These are phyloP conservation scores for Cyprinodon tularosa DNA, from an alignment of 2,113 vertebrate genomes.

Conservation along the genomic window DNA sequence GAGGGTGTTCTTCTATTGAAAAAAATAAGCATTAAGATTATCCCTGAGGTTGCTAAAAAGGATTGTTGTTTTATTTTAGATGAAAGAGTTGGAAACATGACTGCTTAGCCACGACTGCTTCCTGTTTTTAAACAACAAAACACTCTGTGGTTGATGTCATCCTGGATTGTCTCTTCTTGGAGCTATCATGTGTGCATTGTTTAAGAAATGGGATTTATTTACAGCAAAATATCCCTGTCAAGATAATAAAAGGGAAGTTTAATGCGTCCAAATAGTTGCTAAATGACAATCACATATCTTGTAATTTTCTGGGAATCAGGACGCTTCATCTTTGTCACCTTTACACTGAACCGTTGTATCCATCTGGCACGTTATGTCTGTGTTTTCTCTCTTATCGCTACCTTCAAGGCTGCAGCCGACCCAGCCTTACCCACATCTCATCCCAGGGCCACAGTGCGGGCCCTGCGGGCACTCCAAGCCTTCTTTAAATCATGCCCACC, in stretches of 20 bases:
- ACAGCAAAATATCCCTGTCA: background rate
- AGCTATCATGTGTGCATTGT: background rate
- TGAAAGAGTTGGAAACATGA: background rate
- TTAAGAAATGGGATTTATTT: background rate
- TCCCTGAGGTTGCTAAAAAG: background rate
- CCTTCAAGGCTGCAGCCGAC: constrained; percentile 57
- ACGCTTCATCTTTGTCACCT: constrained; percentile 54
- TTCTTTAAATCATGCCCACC: constrained; percentile 12
- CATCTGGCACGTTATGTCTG: constrained; percentile 70
- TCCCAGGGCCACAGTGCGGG: background rate
- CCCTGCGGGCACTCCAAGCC: constrained; percentile 8
- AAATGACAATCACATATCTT: background rate
- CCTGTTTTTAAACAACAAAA: constrained; percentile 19
- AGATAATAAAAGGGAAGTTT: constrained; percentile 1
- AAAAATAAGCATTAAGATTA: background rate
- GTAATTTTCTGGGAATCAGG: background rate
- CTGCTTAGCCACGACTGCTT: background rate
- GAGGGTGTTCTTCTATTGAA: background rate
- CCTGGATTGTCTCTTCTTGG: background rate
- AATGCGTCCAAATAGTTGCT: background rate
- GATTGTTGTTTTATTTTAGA: background rate
- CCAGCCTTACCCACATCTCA: background rate
- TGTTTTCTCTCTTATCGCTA: constrained; percentile 59
- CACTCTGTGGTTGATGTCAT: constrained; percentile 11
- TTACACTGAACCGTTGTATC: constrained; percentile 64